Base-by-base conservation (phyloP, 1,140 invertebrate species). In the Acromyrmex echinatior region DNA sequence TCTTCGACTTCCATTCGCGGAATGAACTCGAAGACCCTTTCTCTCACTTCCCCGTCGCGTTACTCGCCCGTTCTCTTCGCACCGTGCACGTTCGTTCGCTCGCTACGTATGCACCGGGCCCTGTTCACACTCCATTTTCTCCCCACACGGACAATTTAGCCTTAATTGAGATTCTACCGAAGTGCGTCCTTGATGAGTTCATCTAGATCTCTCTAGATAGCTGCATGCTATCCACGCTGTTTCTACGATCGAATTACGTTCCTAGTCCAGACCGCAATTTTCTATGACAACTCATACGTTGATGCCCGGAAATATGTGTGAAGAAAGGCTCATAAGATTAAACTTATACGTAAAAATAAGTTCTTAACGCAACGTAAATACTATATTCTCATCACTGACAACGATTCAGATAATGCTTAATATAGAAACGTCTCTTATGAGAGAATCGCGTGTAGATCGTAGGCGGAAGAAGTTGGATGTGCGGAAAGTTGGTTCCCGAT, bases 121-220 rank as follows among this genome's bases (percentile, higher is more conserved):
- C 88, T 74, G 87, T 86, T 91, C 89, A n/a, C 78, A 84, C 90
- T 91, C 87, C 78, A 90, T 90, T 91, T 82, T 86, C 89, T 63
- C 66, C 58, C 73, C 49, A 35, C 70, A 60, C 63, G 74, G 49
- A 76, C 86, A 91, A 91, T 91, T 91, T 80, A 90, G 63, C 87
- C 82, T 91, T 91, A 91, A 91, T 91, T 91, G 90, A 91, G 74
- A 91, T 87, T 91, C 85, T 86, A 87, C 87, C 78, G 80, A 91
- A 89, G 76, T 85, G 86, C 80, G 85, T 89, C 90, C 87, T 91
- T 91, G 87, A 87, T 70, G 90, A 91, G 90, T 91, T 90, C 89
- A 91, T 90, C 88, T 81, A 78, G 58, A 78, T 82, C 62, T 60
- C 68, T 7, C 9, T 10, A 14, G 60, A 65, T 45, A n/a, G 10